Evolutionary conservation across 2,888 invertebrate genomes (phyloP), one percentile per base, ranked within the genome.

Genomic region (Ectemnius lituratus): DNA sequence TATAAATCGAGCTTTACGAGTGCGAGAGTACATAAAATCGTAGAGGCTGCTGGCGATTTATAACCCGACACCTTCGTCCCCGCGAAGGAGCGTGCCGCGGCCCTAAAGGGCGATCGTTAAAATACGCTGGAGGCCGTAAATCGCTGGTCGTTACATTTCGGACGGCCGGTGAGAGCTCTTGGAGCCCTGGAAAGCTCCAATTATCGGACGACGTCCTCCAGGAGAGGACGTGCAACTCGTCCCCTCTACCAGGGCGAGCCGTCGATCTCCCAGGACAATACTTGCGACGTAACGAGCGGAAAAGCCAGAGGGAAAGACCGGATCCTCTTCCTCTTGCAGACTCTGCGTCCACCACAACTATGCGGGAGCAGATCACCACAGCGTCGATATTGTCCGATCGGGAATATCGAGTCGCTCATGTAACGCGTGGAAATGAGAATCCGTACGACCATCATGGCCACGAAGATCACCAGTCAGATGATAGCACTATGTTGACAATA

Each of bases 91-190:
- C 18, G 52, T 20, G 20, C 11, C 68, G 23, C 45, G 58, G 14
- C 70, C 67, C 73, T 70, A 65, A 71, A 74, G 70, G 59, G 27
- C 67, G 68, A 47, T 75, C 79, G 82, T 78, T 78, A 77, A 78
- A 82, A 72, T 59, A 73, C 67, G n/a, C 18, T 37, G 62, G 20
- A 27, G 63, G 45, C 69, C 82, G 79, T 82, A 82, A 79, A 82
- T 82, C 77, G 67, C 18, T 49, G 65, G 69, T 73, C 78, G 80
- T 82, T 80, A 79, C 69, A 65, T 74, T 76, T 73, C 70, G 70
- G 69, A 27, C 49, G 58, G 58, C 56, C 60, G 68, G 68, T 58
- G 59, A 67, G 71, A 28, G 46, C 46, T 47, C 63, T 18, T 47
- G 3, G 58, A 47, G 45, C 52, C 59, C 49, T 58, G 68, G 62